Base-by-base conservation (phyloP, 2,113 vertebrate genomes). In the Hylia prasina region DNA sequence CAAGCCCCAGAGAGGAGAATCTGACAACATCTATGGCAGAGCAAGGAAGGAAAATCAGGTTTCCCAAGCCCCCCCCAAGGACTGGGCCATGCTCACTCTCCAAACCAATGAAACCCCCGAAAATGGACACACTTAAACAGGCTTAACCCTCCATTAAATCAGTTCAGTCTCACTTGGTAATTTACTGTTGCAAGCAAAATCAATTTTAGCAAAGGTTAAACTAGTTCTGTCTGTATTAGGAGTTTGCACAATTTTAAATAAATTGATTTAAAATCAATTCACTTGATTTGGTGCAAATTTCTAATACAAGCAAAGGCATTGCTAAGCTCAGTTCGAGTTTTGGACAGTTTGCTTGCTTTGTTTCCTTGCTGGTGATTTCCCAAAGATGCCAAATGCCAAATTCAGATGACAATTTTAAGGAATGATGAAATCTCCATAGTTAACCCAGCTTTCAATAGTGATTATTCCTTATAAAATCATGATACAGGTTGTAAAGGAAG, bases 181-280 rank as follows among this genome's bases (percentile, higher is more conserved):
- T 96, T 97, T 94, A 79, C 81, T 63, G 40, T 89, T 56, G 78
- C 89, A 57, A 82, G 91, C 73, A 71, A 82, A 95, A 96, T 96
- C 95, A 87, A 94, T 96, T 95, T 87, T 85, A 89, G 82, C 66
- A 95, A 96, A 95, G 94, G 96, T 96, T 96, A 94, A 89, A 93
- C 81, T 50, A 61, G 87, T 87, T 79, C 91, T 56, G 65, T 11
- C 89, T 72, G 84, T 57, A 65, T 75, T 65, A 83, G 56, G 79
- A 57, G 78, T 93, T 91, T 61, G 78, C 78, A 54, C 50, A 82
- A 33, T 89, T 80, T 90, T 25, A 87, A 94, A 94, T 94, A 96
- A 89, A 97, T 89, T 91, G 89, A 96, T 94, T 97, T 91, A 1
- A 93, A 96, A 91, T 91, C 93, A 89, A 95, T 92, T 95, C 56